These are phyloP conservation scores for Petrocephalus microphthalmus DNA, from an alignment of 2,113 vertebrate species.

Conservation along the genomic window DNA sequence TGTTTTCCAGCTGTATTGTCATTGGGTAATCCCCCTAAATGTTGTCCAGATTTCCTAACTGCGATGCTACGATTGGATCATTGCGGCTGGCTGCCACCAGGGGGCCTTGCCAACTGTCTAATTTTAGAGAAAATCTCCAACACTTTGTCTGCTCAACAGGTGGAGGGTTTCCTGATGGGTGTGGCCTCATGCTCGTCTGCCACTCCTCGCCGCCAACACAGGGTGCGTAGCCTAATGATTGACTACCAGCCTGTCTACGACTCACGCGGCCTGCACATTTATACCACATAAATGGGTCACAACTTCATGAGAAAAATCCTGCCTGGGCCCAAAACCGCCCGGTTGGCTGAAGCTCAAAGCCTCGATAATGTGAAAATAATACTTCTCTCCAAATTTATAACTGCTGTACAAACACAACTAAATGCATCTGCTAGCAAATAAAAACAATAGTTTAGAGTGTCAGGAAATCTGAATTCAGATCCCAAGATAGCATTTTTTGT, in stretches of 20 bases:
- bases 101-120: background rate
- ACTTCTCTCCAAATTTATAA: background rate
- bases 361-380: background rate
- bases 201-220: background rate
- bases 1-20: background rate
- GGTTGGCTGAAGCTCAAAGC: background rate
- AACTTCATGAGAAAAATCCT: background rate
- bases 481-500: background rate
- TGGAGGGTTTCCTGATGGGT: background rate
- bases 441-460: background rate
- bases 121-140: background rate
- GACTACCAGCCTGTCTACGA: background rate
- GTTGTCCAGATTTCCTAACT: conserved; percentile 1
- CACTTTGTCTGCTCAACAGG: background rate
- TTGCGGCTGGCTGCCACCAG: background rate
- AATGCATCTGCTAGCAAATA: background rate
- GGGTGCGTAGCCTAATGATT: background rate
- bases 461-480: background rate
- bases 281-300: background rate
- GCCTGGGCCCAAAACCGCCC: background rate
- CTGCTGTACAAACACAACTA: background rate
- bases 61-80: background rate
- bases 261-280: background rate
- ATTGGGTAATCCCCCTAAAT: conserved; percentile 12
- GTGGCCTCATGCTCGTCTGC: background rate